Percentiles rank a stretch among this genome's conserved stretches.
Evolutionary conservation across 2,113 vertebrate species (phyloP).

Genomic region (Ginglymostoma cirratum): DNA sequence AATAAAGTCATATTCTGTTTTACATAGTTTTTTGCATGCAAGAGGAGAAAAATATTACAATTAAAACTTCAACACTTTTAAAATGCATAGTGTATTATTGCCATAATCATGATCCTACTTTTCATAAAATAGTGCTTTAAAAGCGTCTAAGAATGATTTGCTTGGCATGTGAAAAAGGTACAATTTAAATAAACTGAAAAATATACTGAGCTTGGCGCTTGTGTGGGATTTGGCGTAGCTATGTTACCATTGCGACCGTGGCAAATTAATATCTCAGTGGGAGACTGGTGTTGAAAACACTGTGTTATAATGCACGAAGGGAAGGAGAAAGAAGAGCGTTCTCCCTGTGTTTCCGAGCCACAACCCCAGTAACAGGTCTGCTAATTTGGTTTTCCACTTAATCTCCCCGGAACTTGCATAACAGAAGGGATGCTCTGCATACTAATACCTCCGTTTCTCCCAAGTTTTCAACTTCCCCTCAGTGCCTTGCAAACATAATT

Average conservation of each 20-base stretch:
- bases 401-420: constrained; percentile 67
- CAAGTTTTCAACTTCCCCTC: constrained; percentile 62
- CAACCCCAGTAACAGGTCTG: constrained; percentile 66
- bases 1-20: background rate
- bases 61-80: background rate
- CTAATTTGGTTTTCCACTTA: constrained; percentile 75
- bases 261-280: constrained; percentile 36
- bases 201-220: background rate
- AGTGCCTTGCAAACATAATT: constrained; percentile 66
- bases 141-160: background rate
- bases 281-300: background rate
- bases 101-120: background rate
- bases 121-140: background rate
- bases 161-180: background rate
- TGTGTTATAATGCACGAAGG: constrained; percentile 22
- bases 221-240: background rate
- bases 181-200: constrained; percentile 27
- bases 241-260: constrained; percentile 12
- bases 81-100: background rate
- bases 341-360: constrained; percentile 39
- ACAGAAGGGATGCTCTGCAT: constrained; percentile 72
- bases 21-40: background rate
- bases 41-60: background rate
- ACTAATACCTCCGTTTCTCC: constrained; percentile 79
- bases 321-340: constrained; percentile 26